phyloP scores from a whole-genome alignment of 2,797 vertebrate genomes.

The Melanotaenia nigrans region DNA sequence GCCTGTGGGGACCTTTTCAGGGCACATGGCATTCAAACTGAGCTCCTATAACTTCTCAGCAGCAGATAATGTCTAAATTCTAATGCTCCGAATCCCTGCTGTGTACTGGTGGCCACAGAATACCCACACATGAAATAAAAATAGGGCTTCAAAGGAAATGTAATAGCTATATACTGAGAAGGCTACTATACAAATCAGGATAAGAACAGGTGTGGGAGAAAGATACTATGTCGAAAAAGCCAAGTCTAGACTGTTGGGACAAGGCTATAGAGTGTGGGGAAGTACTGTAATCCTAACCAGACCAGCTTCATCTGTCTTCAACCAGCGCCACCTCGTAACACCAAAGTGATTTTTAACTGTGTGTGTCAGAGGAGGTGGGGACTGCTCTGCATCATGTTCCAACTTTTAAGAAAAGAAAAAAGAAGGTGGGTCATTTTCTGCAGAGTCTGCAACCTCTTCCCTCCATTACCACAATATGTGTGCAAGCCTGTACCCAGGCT shows the following conservation, averaged over 20 bases:
- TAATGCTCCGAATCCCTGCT: conserved; percentile 50
- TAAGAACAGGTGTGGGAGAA: conserved; percentile 67
- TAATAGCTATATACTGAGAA: conserved; percentile 50
- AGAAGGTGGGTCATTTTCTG: conserved; percentile 52
- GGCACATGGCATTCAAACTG: conserved; percentile 47
- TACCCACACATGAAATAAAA: conserved; percentile 61
- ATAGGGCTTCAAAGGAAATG: conserved; percentile 63
- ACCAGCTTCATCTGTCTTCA: conserved; percentile 77
- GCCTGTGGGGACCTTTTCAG: conserved; percentile 65
- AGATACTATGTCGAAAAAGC: conserved; percentile 48
- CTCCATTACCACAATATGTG: conserved; percentile 24
- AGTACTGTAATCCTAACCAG: conserved; percentile 80
- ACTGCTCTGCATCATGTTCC: conserved; percentile 70
- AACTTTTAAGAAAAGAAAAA: conserved; percentile 27
- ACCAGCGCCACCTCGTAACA: conserved; percentile 76
- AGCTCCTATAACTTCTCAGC: conserved; percentile 64
- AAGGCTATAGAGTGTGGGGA: conserved; percentile 43
- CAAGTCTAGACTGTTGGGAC: conserved; percentile 39
- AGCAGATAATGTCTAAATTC: conserved; percentile 64
- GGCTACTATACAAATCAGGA: conserved; percentile 58
- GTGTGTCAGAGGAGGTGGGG: conserved; percentile 43
- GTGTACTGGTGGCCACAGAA: conserved; percentile 54
- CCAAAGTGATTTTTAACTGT: conserved; percentile 46
- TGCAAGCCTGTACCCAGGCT: conserved; percentile 7
- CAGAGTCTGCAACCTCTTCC: conserved; percentile 64